These are phyloP conservation scores for Nesometra sesokonis DNA, from an alignment of 35 echinoderm and acorn worm species.

Conservation along the genomic window DNA sequence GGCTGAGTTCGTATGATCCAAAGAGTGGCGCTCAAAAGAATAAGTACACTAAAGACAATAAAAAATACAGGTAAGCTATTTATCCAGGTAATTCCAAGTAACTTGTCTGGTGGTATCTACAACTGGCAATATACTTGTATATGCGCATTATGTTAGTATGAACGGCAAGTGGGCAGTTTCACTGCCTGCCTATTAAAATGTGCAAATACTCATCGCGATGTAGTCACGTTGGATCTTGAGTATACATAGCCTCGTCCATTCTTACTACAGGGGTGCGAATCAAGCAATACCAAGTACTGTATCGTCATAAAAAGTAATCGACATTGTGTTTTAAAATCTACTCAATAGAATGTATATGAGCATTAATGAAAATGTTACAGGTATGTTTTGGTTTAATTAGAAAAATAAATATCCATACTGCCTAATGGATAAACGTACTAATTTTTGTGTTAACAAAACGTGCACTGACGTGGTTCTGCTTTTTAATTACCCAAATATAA, in stretches of 20 bases:
- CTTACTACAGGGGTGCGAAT: background rate
- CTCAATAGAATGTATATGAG: no score
- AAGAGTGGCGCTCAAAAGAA: background rate
- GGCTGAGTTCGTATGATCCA: background rate
- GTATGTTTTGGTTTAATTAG: no score
- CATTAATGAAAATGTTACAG: no score
- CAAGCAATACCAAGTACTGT: no score
- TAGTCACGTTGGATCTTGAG: background rate
- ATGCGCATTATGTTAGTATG: background rate
- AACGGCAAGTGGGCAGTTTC: background rate
- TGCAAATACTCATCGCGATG: background rate
- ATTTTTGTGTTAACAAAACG: no score
- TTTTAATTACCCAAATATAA: background rate
- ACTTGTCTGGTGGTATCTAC: background rate
- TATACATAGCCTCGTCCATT: background rate
- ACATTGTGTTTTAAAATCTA: no score
- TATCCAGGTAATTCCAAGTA: background rate
- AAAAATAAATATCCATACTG: no score
- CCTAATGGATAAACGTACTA: no score
- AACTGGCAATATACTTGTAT: background rate
- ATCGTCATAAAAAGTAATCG: no score
- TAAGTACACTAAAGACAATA: background rate
- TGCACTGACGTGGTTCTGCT: no score
- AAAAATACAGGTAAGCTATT: background rate
- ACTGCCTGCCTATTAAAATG: background rate